phyloP scores from a whole-genome alignment of 2,113 vertebrate species.

The Cyprinodon tularosa region DNA sequence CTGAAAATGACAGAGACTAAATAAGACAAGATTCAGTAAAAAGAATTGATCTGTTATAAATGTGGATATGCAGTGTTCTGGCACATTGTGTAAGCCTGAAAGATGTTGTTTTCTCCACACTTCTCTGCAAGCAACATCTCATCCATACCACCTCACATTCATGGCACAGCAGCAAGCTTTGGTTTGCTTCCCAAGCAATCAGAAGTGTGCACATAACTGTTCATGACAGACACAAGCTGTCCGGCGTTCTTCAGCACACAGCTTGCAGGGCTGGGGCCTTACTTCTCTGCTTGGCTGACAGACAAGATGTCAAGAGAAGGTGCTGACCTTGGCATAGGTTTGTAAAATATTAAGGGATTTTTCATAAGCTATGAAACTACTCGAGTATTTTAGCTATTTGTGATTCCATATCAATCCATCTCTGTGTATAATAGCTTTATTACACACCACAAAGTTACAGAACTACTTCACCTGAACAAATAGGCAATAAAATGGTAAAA shows the following conservation, averaged over 20 bases:
- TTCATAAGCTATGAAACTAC: background rate
- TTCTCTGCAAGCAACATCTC: conserved; percentile 51
- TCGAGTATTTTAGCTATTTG: background rate
- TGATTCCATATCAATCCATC: background rate
- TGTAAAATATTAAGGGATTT: conserved; percentile 21
- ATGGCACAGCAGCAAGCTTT: conserved; percentile 62
- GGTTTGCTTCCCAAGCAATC: conserved; percentile 68
- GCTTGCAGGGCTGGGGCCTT: conserved; percentile 42
- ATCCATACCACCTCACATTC: conserved; percentile 59
- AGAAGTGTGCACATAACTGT: conserved; percentile 66
- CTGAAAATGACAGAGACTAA: conserved; percentile 3
- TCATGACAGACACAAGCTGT: conserved; percentile 75
- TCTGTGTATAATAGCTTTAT: too few relatives aligned
- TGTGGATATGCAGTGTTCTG: conserved; percentile 17
- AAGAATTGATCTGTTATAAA: conserved; percentile 15
- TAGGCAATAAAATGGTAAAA: too few relatives aligned
- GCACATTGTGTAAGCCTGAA: conserved; percentile 31
- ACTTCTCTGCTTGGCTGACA: conserved; percentile 35
- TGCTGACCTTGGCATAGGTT: conserved; percentile 22
- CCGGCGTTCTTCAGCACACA: conserved; percentile 47
- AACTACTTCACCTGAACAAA: too few relatives aligned
- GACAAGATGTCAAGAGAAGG: conserved; percentile 35
- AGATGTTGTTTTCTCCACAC: conserved; percentile 38
- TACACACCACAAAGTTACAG: too few relatives aligned
- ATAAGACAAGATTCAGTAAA: conserved; percentile 18